Base-by-base conservation (phyloP, 2,888 invertebrate species). In the Minunthozetes semirufus region DNA sequence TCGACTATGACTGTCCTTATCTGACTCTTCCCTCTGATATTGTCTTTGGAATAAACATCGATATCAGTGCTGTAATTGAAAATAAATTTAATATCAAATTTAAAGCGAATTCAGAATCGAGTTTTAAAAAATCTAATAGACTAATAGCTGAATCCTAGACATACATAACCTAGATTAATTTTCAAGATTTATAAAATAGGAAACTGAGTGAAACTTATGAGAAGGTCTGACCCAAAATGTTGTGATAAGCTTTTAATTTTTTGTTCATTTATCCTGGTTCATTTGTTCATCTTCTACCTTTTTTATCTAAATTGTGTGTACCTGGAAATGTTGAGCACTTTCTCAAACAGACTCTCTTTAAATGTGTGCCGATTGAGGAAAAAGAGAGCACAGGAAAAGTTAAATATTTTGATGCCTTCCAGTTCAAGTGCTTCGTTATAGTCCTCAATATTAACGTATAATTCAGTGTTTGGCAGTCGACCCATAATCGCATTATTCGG, bases 341-440 rank as follows among this genome's bases (percentile, higher is more conserved):
- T 61, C 25, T 61, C 25, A 25, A 17, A 61, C 11, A 61, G 22
- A 9, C 25, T 22, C 2, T 73, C 25, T 17, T 33, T 42, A 22
- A 73, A 73, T 25, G 50, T 50, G 1, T 46, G 33, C 4, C 53
- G 53, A 33, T 74, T 74, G 8, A 74, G 33, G 59, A 71, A 74
- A 56, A 70, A 71, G 17, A 80, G 86, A 84, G 76, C 85, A 82
- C 82, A 86, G 86, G 46, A 87, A 82, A 90, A 90, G 81, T 89
- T 89, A 82, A 91, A 88, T 78, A 92, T 90, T 82, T 89, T 90
- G 4, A 90, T 85, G 13, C 88, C 88, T 0, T 87, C 86, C 0
- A 90, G 83, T 81, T 90, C 90, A 79, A 87, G 46, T 63, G 77
- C 77, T 27, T 74, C 73, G 22, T 88, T 86, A 80, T 89, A 90